Conservation (phyloP, 1,140 invertebrate species). For the Euwallacea fornicatus region DNA sequence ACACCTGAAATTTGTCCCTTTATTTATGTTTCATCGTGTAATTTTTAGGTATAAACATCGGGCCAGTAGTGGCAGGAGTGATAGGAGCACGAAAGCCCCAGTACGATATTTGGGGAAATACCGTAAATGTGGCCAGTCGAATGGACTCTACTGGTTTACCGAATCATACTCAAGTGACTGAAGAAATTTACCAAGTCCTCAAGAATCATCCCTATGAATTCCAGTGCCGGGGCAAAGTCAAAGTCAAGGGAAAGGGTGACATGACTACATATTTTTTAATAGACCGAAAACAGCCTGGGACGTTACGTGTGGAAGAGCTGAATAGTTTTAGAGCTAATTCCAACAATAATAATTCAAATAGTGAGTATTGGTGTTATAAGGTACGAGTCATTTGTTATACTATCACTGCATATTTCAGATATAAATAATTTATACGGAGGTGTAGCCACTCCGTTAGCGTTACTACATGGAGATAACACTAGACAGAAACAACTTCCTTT, state of each 20-base stretch:
- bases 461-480: constrained; percentile 59
- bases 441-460: constrained; percentile 68
- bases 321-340: constrained; percentile 47
- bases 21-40: not conserved
- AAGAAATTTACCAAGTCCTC: constrained; percentile 76
- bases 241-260: constrained; percentile 91
- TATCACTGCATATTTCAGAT: constrained; percentile 39
- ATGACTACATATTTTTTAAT: constrained; percentile 91
- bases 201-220: constrained; percentile 74
- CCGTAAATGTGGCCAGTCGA: constrained; percentile 89
- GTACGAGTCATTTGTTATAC: not conserved
- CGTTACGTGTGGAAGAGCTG: constrained; percentile 60
- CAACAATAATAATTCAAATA: constrained; percentile 32
- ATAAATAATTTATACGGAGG: constrained; percentile 64
- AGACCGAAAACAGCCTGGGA: constrained; percentile 65
- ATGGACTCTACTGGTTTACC: constrained; percentile 87
- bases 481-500: constrained; percentile 45
- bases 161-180: constrained; percentile 84
- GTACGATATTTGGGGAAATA: constrained; percentile 97
- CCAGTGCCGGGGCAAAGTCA: constrained; percentile 82
- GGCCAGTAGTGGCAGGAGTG: constrained; percentile 90
- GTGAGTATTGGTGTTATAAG: not conserved
- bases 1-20: not conserved
- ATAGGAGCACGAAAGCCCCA: constrained; percentile 93
- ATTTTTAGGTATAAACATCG: constrained; percentile 80